A percentile compares a stretch with the other conserved stretches of the same genome.
Conservation (phyloP, 2,888 invertebrate species). For the Yponomeuta cagnagella region DNA sequence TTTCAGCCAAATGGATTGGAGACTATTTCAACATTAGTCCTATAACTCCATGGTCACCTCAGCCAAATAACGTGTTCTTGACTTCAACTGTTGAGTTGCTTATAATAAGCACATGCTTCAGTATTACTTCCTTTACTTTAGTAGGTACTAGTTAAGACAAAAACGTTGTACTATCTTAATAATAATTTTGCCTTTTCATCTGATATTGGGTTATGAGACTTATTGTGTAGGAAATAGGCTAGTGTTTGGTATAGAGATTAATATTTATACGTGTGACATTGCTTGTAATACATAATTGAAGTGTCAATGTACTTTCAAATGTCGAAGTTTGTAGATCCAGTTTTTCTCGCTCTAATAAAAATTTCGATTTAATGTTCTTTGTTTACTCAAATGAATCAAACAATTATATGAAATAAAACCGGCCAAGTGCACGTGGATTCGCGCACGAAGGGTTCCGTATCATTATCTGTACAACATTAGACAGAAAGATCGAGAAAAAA, state of each 20-base stretch:
- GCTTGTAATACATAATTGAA: background rate
- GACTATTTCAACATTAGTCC: too few species aligned
- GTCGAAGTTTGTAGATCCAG: background rate
- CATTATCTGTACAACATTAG: too few species aligned
- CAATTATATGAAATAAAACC: too few species aligned
- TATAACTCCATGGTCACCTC: slow-evolving; percentile 32
- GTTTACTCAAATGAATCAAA: too few species aligned
- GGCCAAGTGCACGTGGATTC: too few species aligned
- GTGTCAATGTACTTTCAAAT: background rate
- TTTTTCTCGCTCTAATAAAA: background rate
- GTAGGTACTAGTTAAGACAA: background rate
- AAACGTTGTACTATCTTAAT: background rate
- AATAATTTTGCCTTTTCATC: background rate
- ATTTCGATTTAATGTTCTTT: too few species aligned
- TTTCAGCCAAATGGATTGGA: too few species aligned
- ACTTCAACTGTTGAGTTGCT: slow-evolving; percentile 42
- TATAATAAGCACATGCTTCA: slow-evolving; percentile 53
- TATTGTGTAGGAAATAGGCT: background rate
- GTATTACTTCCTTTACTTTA: slow-evolving; percentile 49
- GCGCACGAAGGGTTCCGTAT: too few species aligned
- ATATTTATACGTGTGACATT: background rate
- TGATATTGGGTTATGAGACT: background rate
- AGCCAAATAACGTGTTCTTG: slow-evolving; percentile 31
- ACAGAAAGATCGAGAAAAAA: too few species aligned
- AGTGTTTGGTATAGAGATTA: background rate